Percentiles rank a stretch among this genome's conserved stretches.
Conservation (phyloP, 1,140 invertebrate species). For the Drosophila aff. region DNA sequence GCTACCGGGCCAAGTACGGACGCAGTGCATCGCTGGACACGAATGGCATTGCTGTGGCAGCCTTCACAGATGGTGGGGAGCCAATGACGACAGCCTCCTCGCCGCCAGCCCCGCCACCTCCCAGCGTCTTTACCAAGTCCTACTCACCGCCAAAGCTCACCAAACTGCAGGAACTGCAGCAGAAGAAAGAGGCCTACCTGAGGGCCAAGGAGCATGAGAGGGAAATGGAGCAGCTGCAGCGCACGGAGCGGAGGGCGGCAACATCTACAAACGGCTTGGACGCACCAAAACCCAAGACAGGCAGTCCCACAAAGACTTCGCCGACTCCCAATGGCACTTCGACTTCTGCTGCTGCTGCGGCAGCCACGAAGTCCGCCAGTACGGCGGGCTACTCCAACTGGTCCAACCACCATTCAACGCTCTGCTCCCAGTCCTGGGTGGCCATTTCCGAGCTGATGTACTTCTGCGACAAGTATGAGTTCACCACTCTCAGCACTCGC, state of each 20-base stretch:
- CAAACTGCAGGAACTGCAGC: constrained; percentile 68
- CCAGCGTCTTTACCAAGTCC: constrained; percentile 47
- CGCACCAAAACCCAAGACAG: constrained; percentile 8
- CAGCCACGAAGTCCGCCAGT: constrained; percentile 29
- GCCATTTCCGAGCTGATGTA: constrained; percentile 80
- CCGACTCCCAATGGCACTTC: constrained; percentile 18
- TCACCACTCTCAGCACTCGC: constrained; percentile 65
- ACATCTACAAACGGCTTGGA: constrained; percentile 19
- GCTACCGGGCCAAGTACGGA: constrained; percentile 71
- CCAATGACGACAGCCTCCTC: not conserved
- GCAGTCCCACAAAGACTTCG: constrained; percentile 13
- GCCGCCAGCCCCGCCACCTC: constrained; percentile 17
- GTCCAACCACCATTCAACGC: constrained; percentile 61
- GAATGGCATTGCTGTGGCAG: constrained; percentile 34
- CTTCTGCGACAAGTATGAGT: constrained; percentile 83
- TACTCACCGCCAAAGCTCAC: constrained; percentile 66
- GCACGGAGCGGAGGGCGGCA: constrained; percentile 25
- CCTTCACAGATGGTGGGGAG: constrained; percentile 15
- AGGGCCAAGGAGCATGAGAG: constrained; percentile 61
- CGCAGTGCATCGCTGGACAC: constrained; percentile 69
- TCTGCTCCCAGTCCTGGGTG: constrained; percentile 72
- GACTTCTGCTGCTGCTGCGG: not conserved
- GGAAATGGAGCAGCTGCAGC: constrained; percentile 70
- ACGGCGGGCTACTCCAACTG: constrained; percentile 74
- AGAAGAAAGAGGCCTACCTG: constrained; percentile 71